Conservation (phyloP, 2,888 invertebrate genomes). For the Poecilobothrus nobilitatus region DNA sequence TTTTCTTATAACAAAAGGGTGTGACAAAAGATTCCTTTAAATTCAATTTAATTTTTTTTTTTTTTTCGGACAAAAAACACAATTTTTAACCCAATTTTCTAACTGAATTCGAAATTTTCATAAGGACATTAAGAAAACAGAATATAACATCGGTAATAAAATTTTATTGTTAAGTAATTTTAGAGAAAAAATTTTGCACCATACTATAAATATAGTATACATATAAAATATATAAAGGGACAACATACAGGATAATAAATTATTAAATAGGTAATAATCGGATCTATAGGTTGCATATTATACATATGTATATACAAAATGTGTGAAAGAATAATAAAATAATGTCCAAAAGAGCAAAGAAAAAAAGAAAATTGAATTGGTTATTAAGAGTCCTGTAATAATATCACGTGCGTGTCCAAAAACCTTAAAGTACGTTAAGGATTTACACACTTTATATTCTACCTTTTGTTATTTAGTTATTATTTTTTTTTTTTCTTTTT, state of each 20-base stretch:
- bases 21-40: background rate
- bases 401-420: slow-evolving; percentile 2
- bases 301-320: background rate
- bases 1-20: background rate
- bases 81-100: background rate
- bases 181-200: background rate
- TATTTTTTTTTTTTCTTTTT: no score
- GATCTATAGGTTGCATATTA: background rate
- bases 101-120: background rate
- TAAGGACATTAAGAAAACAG: background rate
- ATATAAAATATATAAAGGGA: background rate
- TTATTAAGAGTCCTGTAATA: background rate
- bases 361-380: background rate
- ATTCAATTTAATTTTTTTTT: background rate
- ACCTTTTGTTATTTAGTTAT: no score
- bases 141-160: background rate
- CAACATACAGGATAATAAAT: background rate
- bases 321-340: background rate
- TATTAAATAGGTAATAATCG: slow-evolving; percentile 6
- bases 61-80: background rate
- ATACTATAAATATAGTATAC: background rate
- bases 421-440: background rate
- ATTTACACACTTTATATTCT: background rate
- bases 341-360: background rate
- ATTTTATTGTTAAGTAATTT: background rate